phyloP scores from a whole-genome alignment of 2,888 invertebrate species.

The Xestia rhomboidea region DNA sequence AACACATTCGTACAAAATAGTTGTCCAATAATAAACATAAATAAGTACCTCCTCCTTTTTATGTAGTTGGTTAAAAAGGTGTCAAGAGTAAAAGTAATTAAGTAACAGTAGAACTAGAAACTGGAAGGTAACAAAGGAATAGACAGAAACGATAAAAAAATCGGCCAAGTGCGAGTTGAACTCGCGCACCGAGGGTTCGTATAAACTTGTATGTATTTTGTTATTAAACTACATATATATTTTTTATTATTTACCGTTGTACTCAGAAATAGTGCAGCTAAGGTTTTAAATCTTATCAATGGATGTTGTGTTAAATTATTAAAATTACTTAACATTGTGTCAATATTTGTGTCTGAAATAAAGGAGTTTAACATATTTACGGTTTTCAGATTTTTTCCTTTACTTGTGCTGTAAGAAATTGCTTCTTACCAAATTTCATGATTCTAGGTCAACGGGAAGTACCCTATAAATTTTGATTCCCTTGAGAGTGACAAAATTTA shows the following conservation, averaged over 20 bases:
- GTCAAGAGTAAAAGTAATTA: not conserved
- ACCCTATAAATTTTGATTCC: no score
- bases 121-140: not conserved
- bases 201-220: no score
- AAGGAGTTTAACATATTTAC: not conserved
- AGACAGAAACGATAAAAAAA: conserved; percentile 3
- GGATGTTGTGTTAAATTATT: not conserved
- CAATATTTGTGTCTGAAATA: conserved; percentile 2
- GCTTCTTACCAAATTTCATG: no score
- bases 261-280: not conserved
- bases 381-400: no score
- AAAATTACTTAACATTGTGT: not conserved
- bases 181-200: no score
- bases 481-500: no score
- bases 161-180: no score
- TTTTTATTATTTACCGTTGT: no score
- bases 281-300: conserved; percentile 3
- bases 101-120: not conserved
- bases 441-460: no score
- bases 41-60: conserved; percentile 15
- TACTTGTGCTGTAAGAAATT: no score
- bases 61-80: conserved; percentile 12
- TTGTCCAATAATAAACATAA: not conserved
- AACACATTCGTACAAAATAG: conserved; percentile 4
- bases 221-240: no score